Evolutionary conservation across 2,113 vertebrate species (phyloP), one percentile per base, ranked within the genome.

Genomic region (Aldabrachelys gigantea): DNA sequence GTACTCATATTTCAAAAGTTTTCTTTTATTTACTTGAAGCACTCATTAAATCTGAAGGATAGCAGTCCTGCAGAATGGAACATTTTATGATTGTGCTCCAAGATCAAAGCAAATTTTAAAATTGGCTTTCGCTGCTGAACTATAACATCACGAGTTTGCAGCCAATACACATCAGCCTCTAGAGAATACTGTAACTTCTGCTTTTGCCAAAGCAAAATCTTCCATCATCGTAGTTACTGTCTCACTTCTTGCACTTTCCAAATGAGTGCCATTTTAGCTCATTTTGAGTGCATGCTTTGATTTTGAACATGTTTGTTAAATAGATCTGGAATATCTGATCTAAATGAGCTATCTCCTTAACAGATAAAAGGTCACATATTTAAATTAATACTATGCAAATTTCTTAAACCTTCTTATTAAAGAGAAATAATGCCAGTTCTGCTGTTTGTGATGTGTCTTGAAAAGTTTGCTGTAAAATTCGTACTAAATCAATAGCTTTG

Each of bases 1-100:
- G 21, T 89, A 49, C 92, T 96, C 85, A 5, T 92, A 75, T 95
- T 97, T 96, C 94, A 96, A 62, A 91, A 85, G 24, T 86, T 94
- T 95, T 90, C 19, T 52, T 85, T 96, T 86, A 54, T 96, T 95
- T 98, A 52, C 44, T 95, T 35, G 56, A 91, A 91, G 21, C 54
- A 25, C 24, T 93, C 80, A 82, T 92, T 96, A 89, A 85, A 82
- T 94, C 12, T 89, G 52, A 96, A 91, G 85, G 29, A 47, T 84
- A 96, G 59, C 29, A 69, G n/a, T 87, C 62, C 75, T 86, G 80
- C 11, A 80, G n/a, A 85, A 95, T 90, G 86, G 57, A 91, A 80
- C 1, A 0, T 89, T 92, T 94, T 81, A 85, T 44, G 88, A 94
- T 54, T 82, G 54, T 85, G 75, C 27, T 92, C 96, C 44, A 82